Conservation (phyloP, 1,140 invertebrate species). For the Berghia stephanieae region DNA sequence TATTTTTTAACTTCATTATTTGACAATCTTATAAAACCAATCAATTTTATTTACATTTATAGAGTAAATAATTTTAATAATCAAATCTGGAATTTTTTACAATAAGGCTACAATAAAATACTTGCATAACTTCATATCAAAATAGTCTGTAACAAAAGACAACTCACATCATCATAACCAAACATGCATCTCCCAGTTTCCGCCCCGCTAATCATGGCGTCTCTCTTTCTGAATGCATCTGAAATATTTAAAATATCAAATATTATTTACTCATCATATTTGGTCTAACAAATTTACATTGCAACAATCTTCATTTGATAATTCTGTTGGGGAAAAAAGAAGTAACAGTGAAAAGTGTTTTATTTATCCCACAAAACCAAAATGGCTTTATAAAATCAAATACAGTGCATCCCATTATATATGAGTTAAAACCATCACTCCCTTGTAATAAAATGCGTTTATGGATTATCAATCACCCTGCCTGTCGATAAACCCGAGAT, state of each 20-base stretch:
- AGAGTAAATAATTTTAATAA: background rate
- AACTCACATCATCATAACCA: slow-evolving; percentile 61
- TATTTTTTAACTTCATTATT: background rate
- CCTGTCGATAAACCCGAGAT: too few species aligned
- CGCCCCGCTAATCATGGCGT: slow-evolving; percentile 39
- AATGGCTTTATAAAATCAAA: too few species aligned
- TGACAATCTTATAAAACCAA: background rate
- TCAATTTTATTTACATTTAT: background rate
- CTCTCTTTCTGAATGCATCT: slow-evolving; percentile 58
- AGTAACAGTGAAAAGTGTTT: too few species aligned
- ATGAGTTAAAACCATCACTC: too few species aligned
- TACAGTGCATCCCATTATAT: too few species aligned
- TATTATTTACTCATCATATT: background rate
- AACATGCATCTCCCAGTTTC: slow-evolving; percentile 52
- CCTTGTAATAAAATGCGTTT: too few species aligned
- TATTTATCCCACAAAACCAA: too few species aligned
- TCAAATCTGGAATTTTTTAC: background rate
- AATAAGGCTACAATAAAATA: background rate
- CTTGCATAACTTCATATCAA: background rate
- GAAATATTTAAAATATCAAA: background rate
- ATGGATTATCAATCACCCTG: too few species aligned
- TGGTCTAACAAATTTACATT: background rate
- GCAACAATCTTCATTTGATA: background rate
- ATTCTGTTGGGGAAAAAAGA: too few species aligned
- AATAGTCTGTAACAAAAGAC: background rate